Evolutionary conservation across 2,797 vertebrate species (phyloP).

Genomic region (Tachyglossus aculeatus): DNA sequence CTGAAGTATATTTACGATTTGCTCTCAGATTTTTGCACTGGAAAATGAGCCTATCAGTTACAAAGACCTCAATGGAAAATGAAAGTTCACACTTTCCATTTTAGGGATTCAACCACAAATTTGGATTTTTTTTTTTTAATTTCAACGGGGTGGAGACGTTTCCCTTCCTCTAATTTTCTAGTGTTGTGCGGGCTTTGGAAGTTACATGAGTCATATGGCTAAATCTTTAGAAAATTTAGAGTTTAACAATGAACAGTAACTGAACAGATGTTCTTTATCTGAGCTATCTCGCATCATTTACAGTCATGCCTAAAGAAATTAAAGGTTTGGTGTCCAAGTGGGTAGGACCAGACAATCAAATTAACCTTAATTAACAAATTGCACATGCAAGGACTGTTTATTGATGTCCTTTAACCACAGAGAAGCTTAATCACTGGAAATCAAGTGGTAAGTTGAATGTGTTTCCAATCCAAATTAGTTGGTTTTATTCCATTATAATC

Average conservation of each 20-base stretch:
- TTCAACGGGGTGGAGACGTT: constrained; percentile 21
- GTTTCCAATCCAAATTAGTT: constrained; percentile 19
- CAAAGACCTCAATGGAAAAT: too few species aligned
- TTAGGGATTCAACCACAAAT: background rate
- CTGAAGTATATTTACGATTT: too few species aligned
- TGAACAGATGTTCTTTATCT: constrained; percentile 49
- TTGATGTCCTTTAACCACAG: background rate
- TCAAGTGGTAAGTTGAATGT: background rate
- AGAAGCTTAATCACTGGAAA: background rate
- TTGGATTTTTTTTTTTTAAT: background rate
- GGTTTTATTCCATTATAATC: background rate
- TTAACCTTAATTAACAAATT: background rate
- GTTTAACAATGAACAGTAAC: constrained; percentile 23
- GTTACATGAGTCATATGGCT: constrained; percentile 50
- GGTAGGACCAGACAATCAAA: background rate
- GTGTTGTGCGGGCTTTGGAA: constrained; percentile 16
- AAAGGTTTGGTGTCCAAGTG: background rate
- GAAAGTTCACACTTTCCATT: background rate
- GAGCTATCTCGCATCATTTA: background rate
- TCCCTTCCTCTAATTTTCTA: constrained; percentile 11
- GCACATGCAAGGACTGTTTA: background rate
- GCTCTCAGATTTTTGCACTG: too few species aligned
- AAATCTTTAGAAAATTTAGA: constrained; percentile 32
- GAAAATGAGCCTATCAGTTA: too few species aligned
- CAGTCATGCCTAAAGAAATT: background rate